phyloP scores from a whole-genome alignment of 2,888 invertebrate species.

The Oscheius myriophilus region DNA sequence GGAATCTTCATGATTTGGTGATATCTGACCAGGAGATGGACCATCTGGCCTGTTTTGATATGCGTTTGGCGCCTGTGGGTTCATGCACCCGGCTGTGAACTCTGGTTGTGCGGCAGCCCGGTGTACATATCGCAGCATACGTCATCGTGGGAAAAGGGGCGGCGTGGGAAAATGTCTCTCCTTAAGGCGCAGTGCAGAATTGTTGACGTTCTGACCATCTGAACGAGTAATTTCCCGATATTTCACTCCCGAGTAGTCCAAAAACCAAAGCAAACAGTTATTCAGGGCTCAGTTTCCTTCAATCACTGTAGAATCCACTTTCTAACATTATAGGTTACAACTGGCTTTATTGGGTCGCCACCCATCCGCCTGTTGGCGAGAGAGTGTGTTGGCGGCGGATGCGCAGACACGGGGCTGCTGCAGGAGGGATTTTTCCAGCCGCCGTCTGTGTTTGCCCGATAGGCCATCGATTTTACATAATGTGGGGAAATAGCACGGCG shows the following conservation, averaged over 20 bases:
- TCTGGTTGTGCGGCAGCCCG: background rate
- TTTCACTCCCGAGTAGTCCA: too few relatives aligned
- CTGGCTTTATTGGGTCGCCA: conserved; percentile 16
- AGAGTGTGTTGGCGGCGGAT: conserved; percentile 7
- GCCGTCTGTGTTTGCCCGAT: conserved; percentile 29
- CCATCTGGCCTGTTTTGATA: too few relatives aligned
- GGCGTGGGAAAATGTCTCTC: conserved; percentile 1
- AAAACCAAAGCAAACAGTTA: too few relatives aligned
- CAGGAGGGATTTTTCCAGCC: conserved; percentile 15
- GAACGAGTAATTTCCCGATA: too few relatives aligned
- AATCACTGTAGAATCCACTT: too few relatives aligned
- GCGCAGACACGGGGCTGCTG: conserved; percentile 1
- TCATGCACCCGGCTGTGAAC: background rate
- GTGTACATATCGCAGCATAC: background rate
- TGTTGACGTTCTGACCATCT: too few relatives aligned
- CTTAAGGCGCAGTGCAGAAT: background rate
- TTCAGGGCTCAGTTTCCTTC: too few relatives aligned
- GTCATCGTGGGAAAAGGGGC: conserved; percentile 3
- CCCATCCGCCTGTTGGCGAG: background rate
- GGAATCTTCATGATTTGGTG: too few relatives aligned
- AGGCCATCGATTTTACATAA: conserved; percentile 32
- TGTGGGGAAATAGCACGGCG: conserved; percentile 15
- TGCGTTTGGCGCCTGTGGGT: too few relatives aligned
- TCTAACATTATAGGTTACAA: conserved; percentile 5
- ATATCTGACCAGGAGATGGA: too few relatives aligned